Evolutionary conservation across 2,888 invertebrate species (phyloP), one percentile per base, ranked within the genome.

Genomic region (Herminia tarsipennalis): DNA sequence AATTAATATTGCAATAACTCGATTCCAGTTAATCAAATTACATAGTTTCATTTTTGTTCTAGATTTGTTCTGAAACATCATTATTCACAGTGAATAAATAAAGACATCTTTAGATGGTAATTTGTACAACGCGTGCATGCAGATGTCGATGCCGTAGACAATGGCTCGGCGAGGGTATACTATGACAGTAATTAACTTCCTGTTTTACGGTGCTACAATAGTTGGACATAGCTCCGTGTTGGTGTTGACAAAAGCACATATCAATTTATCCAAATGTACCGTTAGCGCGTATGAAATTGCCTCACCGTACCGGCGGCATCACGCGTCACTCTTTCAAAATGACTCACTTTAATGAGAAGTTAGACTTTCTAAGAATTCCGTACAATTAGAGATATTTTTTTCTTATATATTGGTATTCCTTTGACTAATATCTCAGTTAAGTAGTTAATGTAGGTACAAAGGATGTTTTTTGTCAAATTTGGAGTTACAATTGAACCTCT

Each of bases 101-200:
- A n/a, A n/a, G n/a, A n/a, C n/a, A n/a, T n/a, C n/a, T n/a, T n/a
- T n/a, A n/a, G n/a, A n/a, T 18, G 17, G 17, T 36, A 36, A 16
- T 29, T 18, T 8, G 36, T 40, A 45, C 44, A 51, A 37, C 21
- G 28, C 29, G 17, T 41, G 51, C 55, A 56, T 49, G 51, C 51
- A 45, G 52, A 55, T 62, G 48, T 29, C 30, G 22, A 33, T 14
- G 22, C 37, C 14, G 24, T 53, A 60, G 54, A 65, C 65, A 66
- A 66, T 63, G 12, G 67, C 39, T 28, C 43, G 47, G 44, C 42
- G 60, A 51, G 65, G 63, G 47, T 53, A 56, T 52, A 54, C 54
- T 55, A 40, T 42, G 53, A 44, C 50, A 53, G 62, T 69, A 61
- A 70, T 70, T 70, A 57, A 60, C 70, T 70, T 71, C 70, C 71